Base-by-base conservation (phyloP, 1,140 invertebrate species). In the Metaphire vulgaris region DNA sequence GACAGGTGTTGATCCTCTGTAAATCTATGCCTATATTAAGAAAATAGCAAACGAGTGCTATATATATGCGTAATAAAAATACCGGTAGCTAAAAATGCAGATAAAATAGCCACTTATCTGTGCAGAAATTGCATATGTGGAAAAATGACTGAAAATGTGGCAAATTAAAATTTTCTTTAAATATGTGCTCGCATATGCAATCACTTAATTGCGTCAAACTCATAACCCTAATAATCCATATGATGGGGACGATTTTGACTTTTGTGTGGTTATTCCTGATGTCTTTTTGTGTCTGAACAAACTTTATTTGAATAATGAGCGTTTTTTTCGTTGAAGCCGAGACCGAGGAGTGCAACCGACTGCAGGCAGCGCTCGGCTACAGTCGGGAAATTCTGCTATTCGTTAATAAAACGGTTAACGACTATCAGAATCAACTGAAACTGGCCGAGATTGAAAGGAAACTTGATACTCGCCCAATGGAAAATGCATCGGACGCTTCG, bases 391-490 rank as follows among this genome's bases (percentile, higher is more conserved):
- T 98, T 74, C 86, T 98, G 29, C 93, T 93, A 76, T 89, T 90
- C 79, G 96, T 98, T 0, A 96, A 99, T 86, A 91, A 92, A 80
- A 93, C 95, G 0, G 94, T 98, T 2, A 91, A 93, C 78, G 92
- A 94, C 77, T 93, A 93, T 2, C 96, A 97, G 85, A 96, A 99
- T 85, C 89, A 91, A 79, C 91, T 95, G 82, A 89, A 93, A 79
- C 84, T 98, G 6, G 89, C 90, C 33, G 93, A 94, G 69, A 92
- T 98, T 78, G 93, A 98, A 82, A 89, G 89, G 75, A 91, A 91
- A 83, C 88, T 98, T 75, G 96, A 97, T 81, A 91, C 89, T 80
- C 33, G 69, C 28, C 77, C 77, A 74, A 81, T 82, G 71, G 82
- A 82, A 77, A 83, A 78, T 75, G 78, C 86, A 75, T 90, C 91